Percentiles rank a stretch among this genome's conserved stretches.
phyloP scores from a whole-genome alignment of 2,797 vertebrate species.

The Zenarchopterus dispar region DNA sequence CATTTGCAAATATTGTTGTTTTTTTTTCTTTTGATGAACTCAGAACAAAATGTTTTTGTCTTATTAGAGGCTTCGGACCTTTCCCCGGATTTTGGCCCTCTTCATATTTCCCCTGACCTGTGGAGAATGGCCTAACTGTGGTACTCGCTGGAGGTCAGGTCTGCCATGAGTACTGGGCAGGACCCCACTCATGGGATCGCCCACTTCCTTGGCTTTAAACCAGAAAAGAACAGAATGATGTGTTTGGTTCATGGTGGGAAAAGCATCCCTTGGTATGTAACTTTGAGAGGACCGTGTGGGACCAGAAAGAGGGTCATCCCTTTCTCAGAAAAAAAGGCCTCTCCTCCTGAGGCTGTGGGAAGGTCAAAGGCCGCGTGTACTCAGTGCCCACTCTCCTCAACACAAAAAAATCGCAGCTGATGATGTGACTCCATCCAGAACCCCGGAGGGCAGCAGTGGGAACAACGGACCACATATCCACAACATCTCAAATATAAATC shows the following conservation, averaged over 20 bases:
- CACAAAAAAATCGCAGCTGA: conserved; percentile 67
- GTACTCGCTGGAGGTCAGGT: conserved; percentile 72
- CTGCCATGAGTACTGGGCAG: conserved; percentile 64
- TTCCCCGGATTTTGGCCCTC: conserved; percentile 44
- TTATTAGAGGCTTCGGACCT: conserved; percentile 38
- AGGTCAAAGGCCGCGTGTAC: conserved; percentile 68
- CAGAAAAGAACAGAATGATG: conserved; percentile 79
- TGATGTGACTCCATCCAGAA: conserved; percentile 54
- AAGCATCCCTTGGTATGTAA: conserved; percentile 81
- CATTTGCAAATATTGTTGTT: conserved; percentile 31
- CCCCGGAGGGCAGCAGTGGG: conserved; percentile 43
- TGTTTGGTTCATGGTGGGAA: conserved; percentile 82
- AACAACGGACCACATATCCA: conserved; percentile 38
- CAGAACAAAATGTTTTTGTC: conserved; percentile 45
- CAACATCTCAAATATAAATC: conserved; percentile 14
- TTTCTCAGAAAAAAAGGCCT: conserved; percentile 72
- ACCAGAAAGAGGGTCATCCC: conserved; percentile 67
- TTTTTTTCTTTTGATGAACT: conserved; percentile 15
- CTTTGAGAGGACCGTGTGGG: conserved; percentile 71
- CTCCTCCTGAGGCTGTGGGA: conserved; percentile 67
- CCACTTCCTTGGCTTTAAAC: conserved; percentile 75
- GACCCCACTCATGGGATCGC: conserved; percentile 80
- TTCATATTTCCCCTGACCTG: conserved; percentile 72
- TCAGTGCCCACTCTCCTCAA: conserved; percentile 59
- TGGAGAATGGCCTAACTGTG: conserved; percentile 70